A percentile compares a stretch with the other conserved stretches of the same genome.
Conservation (phyloP, 2,797 vertebrate species). For the Ctenopoma multispine region DNA sequence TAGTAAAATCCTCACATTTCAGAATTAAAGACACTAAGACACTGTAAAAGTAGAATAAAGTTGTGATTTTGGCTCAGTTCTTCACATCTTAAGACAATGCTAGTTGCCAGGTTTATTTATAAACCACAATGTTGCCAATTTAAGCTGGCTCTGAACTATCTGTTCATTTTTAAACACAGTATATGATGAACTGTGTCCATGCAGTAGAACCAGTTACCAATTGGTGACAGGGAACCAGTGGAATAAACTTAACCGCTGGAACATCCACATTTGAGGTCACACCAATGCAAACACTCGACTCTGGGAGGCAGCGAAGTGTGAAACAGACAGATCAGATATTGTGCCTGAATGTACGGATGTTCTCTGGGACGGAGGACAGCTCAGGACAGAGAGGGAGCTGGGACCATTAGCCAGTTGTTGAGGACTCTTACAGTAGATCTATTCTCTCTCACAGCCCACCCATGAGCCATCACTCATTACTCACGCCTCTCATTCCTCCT, state of each 20-base stretch:
- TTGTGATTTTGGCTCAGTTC: neutral
- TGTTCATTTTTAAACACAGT: no score
- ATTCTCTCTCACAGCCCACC: conserved; percentile 78
- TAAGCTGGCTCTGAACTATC: neutral
- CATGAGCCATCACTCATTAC: conserved; percentile 73
- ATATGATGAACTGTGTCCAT: no score
- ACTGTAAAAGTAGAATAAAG: no score
- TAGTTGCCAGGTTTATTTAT: no score
- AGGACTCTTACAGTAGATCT: conserved; percentile 74
- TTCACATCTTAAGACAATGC: neutral
- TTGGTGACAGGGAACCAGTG: neutral
- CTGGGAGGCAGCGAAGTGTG: conserved; percentile 6
- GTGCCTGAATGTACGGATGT: conserved; percentile 57
- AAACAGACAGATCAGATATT: conserved; percentile 68
- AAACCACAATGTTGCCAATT: neutral
- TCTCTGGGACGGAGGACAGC: conserved; percentile 64
- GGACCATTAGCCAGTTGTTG: conserved; percentile 72
- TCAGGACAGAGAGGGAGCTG: conserved; percentile 45
- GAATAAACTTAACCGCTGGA: neutral
- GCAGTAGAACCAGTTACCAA: neutral
- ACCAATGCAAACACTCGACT: conserved; percentile 9
- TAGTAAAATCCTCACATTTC: no score
- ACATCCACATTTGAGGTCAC: conserved; percentile 3
- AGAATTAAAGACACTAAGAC: no score
- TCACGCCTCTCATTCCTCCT: conserved; percentile 65